Evolutionary conservation across 1,140 invertebrate genomes (phyloP).

Genomic region (Tenebrio molitor): DNA sequence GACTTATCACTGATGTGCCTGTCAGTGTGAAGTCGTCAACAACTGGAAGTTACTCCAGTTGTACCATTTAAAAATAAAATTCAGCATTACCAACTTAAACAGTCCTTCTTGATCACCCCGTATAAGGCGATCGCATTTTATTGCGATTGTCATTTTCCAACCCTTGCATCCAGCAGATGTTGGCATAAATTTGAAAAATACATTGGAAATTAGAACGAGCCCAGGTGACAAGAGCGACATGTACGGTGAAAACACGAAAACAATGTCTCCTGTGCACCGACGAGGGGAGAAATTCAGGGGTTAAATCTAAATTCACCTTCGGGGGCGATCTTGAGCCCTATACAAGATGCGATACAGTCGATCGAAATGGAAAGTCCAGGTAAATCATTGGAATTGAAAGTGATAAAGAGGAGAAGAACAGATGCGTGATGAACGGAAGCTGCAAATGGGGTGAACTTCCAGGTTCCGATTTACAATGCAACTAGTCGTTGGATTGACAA

Average conservation of each 20-base stretch:
- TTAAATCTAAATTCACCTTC: conserved; percentile 2
- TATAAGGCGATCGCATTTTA: no score
- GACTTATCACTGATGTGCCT: no score
- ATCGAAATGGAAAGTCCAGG: background rate
- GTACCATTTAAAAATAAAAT: no score
- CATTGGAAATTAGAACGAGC: conserved; percentile 24
- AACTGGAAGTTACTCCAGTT: no score
- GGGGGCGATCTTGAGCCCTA: background rate
- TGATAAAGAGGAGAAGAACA: conserved; percentile 33
- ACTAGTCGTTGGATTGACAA: background rate
- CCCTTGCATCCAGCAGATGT: conserved; percentile 32
- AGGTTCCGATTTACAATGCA: conserved; percentile 9
- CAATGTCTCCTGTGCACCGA: conserved; percentile 7
- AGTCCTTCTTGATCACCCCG: no score
- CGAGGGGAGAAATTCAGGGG: conserved; percentile 9
- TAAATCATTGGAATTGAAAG: conserved; percentile 18
- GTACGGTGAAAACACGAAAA: conserved; percentile 27
- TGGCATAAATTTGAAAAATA: conserved; percentile 21
- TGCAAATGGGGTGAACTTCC: conserved; percentile 18
- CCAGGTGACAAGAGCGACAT: conserved; percentile 39
- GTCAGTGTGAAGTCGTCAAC: no score
- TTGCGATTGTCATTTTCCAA: no score
- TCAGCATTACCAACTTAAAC: no score
- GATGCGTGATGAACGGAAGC: conserved; percentile 37
- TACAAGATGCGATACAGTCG: background rate